These are phyloP conservation scores for Urocynchramus pylzowi DNA, from an alignment of 2,113 vertebrate species.

Conservation along the genomic window DNA sequence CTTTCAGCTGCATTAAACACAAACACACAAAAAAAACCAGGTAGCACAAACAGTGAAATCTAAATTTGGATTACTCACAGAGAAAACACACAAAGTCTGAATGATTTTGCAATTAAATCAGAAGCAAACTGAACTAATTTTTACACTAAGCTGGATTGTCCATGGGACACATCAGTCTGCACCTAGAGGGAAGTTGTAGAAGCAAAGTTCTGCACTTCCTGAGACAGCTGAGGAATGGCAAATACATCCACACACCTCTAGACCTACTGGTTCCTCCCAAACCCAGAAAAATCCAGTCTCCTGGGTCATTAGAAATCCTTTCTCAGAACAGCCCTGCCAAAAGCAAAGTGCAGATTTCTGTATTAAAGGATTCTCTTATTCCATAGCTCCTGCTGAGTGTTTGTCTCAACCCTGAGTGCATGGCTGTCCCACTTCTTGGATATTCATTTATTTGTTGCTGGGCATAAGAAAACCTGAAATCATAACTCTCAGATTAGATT, in stretches of 20 bases:
- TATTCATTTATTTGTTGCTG: background rate
- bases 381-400: background rate
- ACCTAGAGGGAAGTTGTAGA: background rate
- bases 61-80: background rate
- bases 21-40: background rate
- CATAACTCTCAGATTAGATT: background rate
- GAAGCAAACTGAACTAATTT: background rate
- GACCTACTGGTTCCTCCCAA: background rate
- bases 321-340: background rate
- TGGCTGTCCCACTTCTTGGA: background rate
- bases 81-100: background rate
- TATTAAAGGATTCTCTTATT: background rate
- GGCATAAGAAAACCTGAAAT: slow-evolving; percentile 17
- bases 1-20: slow-evolving; percentile 13
- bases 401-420: background rate
- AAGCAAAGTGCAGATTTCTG: background rate
- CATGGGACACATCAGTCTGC: background rate
- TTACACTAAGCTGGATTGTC: background rate
- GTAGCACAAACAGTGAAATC: background rate
- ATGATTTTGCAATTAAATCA: background rate
- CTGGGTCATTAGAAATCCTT: background rate
- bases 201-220: background rate
- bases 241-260: background rate
- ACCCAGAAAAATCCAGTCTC: background rate
- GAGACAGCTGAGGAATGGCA: background rate